These are phyloP conservation scores for Ridgeia piscesae DNA, from an alignment of 1,140 invertebrate genomes.

Conservation along the genomic window DNA sequence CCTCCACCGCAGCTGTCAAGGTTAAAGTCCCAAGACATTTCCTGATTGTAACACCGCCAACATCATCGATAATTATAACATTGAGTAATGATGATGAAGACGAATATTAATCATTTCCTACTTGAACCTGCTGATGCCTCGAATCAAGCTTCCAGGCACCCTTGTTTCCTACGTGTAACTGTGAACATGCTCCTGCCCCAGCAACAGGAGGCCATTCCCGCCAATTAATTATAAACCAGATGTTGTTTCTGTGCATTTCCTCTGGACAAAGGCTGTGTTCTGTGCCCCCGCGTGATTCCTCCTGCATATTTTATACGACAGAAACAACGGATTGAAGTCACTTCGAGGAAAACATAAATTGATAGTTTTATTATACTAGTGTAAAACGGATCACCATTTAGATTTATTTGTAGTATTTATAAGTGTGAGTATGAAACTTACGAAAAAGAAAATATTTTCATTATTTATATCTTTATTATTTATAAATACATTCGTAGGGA, in stretches of 20 bases:
- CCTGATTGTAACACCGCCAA: neutral
- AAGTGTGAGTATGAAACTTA: neutral
- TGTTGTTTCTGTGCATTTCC: neutral
- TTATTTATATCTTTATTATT: too few species aligned
- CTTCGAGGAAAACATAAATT: too few species aligned
- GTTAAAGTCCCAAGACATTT: neutral
- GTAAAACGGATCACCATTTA: neutral
- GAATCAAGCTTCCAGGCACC: neutral
- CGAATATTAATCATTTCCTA: neutral
- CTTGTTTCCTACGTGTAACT: neutral
- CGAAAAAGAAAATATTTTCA: too few species aligned
- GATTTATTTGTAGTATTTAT: neutral
- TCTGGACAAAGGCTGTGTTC: neutral
- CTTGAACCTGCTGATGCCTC: neutral
- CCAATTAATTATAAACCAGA: neutral
- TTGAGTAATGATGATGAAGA: neutral
- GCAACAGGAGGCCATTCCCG: neutral
- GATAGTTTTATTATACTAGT: neutral
- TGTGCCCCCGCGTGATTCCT: neutral
- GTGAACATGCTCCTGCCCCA: neutral
- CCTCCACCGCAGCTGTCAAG: neutral
- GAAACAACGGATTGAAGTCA: neutral
- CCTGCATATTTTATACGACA: neutral
- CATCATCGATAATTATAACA: neutral
- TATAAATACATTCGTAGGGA: too few species aligned